These are phyloP conservation scores for Conchocele bisecta DNA, from an alignment of 2,888 invertebrate genomes.

Conservation along the genomic window DNA sequence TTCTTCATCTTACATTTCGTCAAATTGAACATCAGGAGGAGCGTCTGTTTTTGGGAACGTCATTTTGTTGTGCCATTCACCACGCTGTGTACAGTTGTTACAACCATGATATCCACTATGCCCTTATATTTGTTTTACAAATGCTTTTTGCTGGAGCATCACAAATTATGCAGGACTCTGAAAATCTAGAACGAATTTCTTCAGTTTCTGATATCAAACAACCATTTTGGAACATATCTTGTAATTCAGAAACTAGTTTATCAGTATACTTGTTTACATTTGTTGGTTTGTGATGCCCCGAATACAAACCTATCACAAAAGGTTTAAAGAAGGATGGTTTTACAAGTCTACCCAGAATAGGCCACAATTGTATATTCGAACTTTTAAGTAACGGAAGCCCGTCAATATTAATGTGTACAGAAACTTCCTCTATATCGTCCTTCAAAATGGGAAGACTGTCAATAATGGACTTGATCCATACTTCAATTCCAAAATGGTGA, in stretches of 20 bases:
- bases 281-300: constrained; percentile 1
- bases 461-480: not conserved
- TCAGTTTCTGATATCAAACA: not conserved
- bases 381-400: constrained; percentile 39
- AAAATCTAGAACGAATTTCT: not conserved
- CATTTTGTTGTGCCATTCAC: constrained; percentile 37
- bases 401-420: constrained; percentile 40
- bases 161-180: constrained; percentile 15
- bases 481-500: constrained; percentile 36
- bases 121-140: constrained; percentile 29
- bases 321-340: constrained; percentile 8
- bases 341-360: constrained; percentile 27
- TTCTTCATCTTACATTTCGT: constrained; percentile 47
- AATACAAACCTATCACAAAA: constrained; percentile 29
- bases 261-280: constrained; percentile 3
- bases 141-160: constrained; percentile 30
- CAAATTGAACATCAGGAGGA: constrained; percentile 43
- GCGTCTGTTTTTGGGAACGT: constrained; percentile 51
- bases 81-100: constrained; percentile 30
- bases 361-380: constrained; percentile 29
- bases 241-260: not conserved
- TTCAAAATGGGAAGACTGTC: not conserved
- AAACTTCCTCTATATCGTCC: constrained; percentile 3
- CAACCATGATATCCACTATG: constrained; percentile 32
- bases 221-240: not conserved